A percentile compares a stretch with the other conserved stretches of the same genome.
These are phyloP conservation scores for Temnothorax ravouxi DNA, from an alignment of 2,888 invertebrate genomes.

Conservation along the genomic window DNA sequence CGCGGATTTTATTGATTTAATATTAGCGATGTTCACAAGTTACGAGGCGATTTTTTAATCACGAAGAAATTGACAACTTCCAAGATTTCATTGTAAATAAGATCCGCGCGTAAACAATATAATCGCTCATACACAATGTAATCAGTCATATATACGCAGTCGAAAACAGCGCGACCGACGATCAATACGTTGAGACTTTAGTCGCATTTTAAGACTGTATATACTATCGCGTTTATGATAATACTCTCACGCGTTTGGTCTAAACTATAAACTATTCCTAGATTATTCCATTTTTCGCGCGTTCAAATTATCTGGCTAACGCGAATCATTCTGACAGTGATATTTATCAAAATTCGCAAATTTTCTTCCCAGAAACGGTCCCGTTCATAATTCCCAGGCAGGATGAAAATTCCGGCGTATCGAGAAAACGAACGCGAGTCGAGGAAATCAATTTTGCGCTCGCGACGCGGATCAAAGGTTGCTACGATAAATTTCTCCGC, in stretches of 20 bases:
- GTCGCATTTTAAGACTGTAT: neutral
- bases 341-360: neutral
- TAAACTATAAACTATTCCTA: neutral
- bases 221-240: neutral
- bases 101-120: no score
- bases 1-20: no score
- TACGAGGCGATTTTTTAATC: no score
- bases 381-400: no score
- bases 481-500: constrained; percentile 71
- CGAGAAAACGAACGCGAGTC: constrained; percentile 39
- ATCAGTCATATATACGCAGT: no score
- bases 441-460: constrained; percentile 67
- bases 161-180: no score
- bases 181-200: neutral
- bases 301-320: no score
- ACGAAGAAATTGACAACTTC: no score
- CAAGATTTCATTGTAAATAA: no score
- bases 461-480: constrained; percentile 68
- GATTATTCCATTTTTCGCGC: neutral
- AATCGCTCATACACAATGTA: no score
- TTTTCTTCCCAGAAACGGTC: neutral
- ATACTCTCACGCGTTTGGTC: neutral
- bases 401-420: neutral
- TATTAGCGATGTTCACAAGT: no score
- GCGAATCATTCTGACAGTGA: neutral